phyloP scores from a whole-genome alignment of 2,797 vertebrate species.

The Centropyge bicolor region DNA sequence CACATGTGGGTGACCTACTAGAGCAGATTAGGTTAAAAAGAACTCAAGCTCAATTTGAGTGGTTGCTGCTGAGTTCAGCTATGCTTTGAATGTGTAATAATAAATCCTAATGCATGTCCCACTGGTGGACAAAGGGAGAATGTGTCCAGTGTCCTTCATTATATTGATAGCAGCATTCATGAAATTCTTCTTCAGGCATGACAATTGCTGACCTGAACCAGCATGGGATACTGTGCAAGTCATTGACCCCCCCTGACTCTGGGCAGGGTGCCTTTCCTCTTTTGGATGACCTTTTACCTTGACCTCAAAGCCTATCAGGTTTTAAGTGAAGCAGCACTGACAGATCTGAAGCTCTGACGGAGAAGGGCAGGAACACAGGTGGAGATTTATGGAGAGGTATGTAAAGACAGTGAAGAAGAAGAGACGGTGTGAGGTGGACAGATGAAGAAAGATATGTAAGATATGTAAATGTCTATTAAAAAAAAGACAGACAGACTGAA shows the following conservation, averaged over 20 bases:
- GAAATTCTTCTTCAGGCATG: constrained; percentile 26
- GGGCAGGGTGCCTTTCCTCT: constrained; percentile 63
- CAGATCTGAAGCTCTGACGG: background rate
- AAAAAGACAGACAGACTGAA: background rate
- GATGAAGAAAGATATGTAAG: background rate
- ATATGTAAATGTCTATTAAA: background rate
- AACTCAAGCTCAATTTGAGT: background rate
- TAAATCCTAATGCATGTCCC: background rate
- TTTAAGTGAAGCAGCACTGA: constrained; percentile 46
- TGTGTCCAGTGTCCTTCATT: constrained; percentile 16
- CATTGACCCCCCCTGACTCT: constrained; percentile 42
- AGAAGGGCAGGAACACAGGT: background rate
- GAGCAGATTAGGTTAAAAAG: constrained; percentile 7
- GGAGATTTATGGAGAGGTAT: background rate
- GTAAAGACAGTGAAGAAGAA: background rate
- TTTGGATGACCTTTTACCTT: constrained; percentile 67
- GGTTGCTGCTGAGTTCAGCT: too few relatives aligned
- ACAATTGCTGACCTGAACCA: constrained; percentile 47
- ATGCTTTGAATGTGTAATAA: background rate
- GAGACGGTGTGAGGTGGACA: background rate
- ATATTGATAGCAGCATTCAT: background rate
- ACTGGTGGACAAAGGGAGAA: background rate
- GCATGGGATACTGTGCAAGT: constrained; percentile 43
- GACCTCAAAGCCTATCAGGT: constrained; percentile 44
- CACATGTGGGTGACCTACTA: background rate